Evolutionary conservation across 2,888 invertebrate genomes (phyloP), one percentile per base, ranked within the genome.

Genomic region (Diabrotica balteata): DNA sequence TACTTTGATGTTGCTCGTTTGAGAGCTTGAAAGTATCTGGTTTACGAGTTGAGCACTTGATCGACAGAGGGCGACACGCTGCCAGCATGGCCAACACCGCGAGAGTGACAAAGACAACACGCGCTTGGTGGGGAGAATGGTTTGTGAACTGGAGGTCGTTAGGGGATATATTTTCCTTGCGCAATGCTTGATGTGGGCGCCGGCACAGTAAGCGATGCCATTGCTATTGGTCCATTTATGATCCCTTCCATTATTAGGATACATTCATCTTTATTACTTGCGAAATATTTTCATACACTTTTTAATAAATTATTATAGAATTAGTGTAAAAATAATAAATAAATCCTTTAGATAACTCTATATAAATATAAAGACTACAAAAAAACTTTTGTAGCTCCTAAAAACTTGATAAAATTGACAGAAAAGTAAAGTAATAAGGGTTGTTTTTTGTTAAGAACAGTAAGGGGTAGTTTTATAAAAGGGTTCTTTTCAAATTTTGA

Each of bases 161-260:
- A 80, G 81, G 82, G 82, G 81, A 80, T 79, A 81, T 79, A 77
- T 80, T 80, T 79, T 81, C 76, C 80, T 80, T 82, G 84, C 84
- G 84, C 84, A 84, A 81, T 79, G 78, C 79, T 78, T 77, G 76
- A 79, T 80, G 83, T 82, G 83, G 82, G 83, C 83, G 83, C 81
- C 80, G 76, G 82, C 82, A 82, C 80, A 85, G 86, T 86, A 86
- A 87, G 87, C 87, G 87, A 87, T 87, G 85, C 86, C 83, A 85
- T 86, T 85, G 86, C 86, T 83, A 88, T 88, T 88, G 88, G 88
- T 86, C 84, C 86, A 83, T 84, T 84, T 84, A 83, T 77, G 78
- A 79, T 81, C 84, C 84, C 82, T 83, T 80, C 82, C 81, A 81
- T 80, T 78, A 79, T 78, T 69, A 70, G 69, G 70, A 64, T 73